Percentiles rank a stretch among this genome's conserved stretches.
phyloP scores from a whole-genome alignment of 2,888 invertebrate species.

The Drosophila setosimentum region DNA sequence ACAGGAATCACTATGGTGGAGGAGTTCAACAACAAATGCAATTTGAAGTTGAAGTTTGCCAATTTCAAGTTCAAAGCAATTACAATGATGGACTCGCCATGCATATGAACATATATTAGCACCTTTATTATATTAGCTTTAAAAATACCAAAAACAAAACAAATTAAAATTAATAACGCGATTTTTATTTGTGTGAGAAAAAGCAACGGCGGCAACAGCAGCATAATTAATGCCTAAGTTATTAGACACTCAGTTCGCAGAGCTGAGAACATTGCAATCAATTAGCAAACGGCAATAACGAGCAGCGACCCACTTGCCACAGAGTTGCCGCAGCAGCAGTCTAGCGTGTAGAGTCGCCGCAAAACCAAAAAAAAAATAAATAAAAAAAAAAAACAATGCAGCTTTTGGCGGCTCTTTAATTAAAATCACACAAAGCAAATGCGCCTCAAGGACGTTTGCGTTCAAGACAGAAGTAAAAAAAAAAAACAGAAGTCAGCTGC shows the following conservation, averaged over 20 bases:
- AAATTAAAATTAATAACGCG: constrained; percentile 56
- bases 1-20: not conserved
- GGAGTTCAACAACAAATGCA: constrained; percentile 24
- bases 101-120: constrained; percentile 65
- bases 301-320: constrained; percentile 51
- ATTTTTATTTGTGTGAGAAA: constrained; percentile 53
- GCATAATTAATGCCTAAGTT: constrained; percentile 74
- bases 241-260: constrained; percentile 64
- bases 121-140: constrained; percentile 67
- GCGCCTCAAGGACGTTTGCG: constrained; percentile 72
- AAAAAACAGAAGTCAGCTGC: constrained; percentile 34
- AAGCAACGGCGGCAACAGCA: constrained; percentile 29
- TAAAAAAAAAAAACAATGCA: constrained; percentile 38
- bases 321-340: constrained; percentile 17
- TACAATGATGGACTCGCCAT: constrained; percentile 59
- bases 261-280: constrained; percentile 74
- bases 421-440: constrained; percentile 71
- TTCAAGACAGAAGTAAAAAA: constrained; percentile 38
- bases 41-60: constrained; percentile 35
- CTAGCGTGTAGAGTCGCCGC: constrained; percentile 32
- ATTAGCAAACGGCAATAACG: constrained; percentile 58
- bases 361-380: constrained; percentile 5
- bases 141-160: constrained; percentile 33
- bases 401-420: constrained; percentile 62
- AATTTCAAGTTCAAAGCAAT: constrained; percentile 69